These are phyloP conservation scores for Bilobella aurantiaca DNA, from an alignment of 1,140 invertebrate genomes.

Conservation along the genomic window DNA sequence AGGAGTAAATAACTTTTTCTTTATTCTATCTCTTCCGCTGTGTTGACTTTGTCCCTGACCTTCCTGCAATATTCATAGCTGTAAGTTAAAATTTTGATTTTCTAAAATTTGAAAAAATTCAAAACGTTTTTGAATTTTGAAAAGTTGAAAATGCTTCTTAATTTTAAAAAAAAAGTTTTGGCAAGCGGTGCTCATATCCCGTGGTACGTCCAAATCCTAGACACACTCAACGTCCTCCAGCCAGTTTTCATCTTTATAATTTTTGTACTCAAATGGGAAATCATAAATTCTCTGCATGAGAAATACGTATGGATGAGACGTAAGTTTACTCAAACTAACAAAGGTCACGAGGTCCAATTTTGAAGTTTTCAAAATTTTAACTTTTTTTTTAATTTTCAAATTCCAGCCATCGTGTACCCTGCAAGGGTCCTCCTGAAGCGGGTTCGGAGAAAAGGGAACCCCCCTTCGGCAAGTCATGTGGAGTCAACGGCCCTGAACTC, in stretches of 20 bases:
- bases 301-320: background rate
- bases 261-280: background rate
- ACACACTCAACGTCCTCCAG: conserved; percentile 3
- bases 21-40: background rate
- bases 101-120: background rate
- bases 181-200: background rate
- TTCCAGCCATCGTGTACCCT: background rate
- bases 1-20: background rate
- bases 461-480: too few relatives aligned
- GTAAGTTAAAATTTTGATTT: background rate
- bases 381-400: background rate
- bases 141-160: background rate
- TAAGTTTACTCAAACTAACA: too few relatives aligned
- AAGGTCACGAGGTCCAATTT: too few relatives aligned
- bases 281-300: background rate
- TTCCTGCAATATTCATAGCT: background rate
- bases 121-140: background rate
- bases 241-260: background rate
- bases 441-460: too few relatives aligned
- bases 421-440: background rate
- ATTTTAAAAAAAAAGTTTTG: background rate
- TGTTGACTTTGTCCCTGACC: background rate
- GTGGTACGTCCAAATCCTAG: background rate
- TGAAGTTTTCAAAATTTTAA: background rate
- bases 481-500: too few relatives aligned